These are phyloP conservation scores for western clawed frog (Xenopus tropicalis) DNA, from an alignment of 2,113 vertebrate species.

Conservation along the genomic window DNA sequence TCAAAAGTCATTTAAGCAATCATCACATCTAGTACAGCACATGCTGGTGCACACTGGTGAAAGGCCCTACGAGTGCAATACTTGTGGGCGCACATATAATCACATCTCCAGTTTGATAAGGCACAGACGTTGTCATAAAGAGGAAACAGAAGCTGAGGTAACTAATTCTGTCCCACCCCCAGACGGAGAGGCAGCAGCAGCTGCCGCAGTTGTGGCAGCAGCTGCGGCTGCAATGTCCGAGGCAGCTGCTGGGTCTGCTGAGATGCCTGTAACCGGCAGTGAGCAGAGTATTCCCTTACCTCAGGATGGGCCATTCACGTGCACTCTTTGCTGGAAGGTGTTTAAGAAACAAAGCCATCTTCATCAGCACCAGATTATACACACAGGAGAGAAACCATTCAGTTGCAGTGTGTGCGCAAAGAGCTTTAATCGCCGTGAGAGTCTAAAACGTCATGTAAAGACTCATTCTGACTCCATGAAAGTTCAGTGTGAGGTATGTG, in stretches of 20 bases:
- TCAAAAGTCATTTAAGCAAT: conserved; percentile 67
- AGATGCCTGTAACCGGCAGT: background rate
- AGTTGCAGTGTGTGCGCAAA: conserved; percentile 82
- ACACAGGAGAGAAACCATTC: conserved; percentile 87
- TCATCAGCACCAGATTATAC: conserved; percentile 91
- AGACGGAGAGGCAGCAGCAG: conserved; percentile 4
- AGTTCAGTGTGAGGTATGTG: conserved; percentile 80
- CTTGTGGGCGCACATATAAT: conserved; percentile 66
- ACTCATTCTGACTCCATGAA: conserved; percentile 87
- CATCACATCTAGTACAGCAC: conserved; percentile 66
- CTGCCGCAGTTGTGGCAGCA: conserved; percentile 43
- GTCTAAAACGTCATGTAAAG: conserved; percentile 88
- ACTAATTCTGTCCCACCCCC: conserved; percentile 13
- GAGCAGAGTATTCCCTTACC: background rate
- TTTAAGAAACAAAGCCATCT: conserved; percentile 93
- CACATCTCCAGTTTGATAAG: conserved; percentile 68
- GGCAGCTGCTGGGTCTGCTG: background rate
- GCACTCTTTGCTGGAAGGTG: conserved; percentile 86
- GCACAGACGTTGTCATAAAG: conserved; percentile 64
- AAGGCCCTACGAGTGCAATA: conserved; percentile 61
- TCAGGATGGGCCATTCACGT: conserved; percentile 61
- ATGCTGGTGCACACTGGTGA: conserved; percentile 68
- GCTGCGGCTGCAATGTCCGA: conserved; percentile 14
- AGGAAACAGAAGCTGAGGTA: conserved; percentile 38
- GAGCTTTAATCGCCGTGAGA: conserved; percentile 90